Percentiles rank a stretch among this genome's conserved stretches.
These are phyloP conservation scores for Furcifer pardalis DNA, from an alignment of 2,797 vertebrate species.

Conservation along the genomic window DNA sequence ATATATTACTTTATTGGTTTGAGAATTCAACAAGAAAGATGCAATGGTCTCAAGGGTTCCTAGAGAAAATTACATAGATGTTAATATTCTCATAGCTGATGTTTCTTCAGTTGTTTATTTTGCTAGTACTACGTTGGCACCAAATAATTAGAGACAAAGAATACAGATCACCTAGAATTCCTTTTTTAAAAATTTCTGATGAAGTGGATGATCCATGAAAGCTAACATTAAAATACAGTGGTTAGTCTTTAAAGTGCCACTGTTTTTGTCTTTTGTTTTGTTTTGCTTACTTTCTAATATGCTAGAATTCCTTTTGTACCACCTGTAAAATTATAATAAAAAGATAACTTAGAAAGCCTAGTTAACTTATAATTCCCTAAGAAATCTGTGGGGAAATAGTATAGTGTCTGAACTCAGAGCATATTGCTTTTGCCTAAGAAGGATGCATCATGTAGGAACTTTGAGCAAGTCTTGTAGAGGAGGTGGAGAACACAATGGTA, in stretches of 20 bases:
- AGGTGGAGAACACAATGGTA: background rate
- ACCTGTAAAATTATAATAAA: background rate
- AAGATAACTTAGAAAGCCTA: background rate
- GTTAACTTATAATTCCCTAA: background rate
- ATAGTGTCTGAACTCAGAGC: background rate
- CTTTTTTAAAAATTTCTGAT: too few relatives aligned
- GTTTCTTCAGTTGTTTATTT: background rate
- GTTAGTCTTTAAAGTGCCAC: too few relatives aligned
- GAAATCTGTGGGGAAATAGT: background rate
- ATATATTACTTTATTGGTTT: slow-evolving; percentile 39
- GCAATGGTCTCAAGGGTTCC: slow-evolving; percentile 32
- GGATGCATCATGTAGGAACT: background rate
- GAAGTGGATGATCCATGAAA: too few relatives aligned
- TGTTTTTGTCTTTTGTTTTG: too few relatives aligned
- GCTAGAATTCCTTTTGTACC: too few relatives aligned
- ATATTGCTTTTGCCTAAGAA: background rate
- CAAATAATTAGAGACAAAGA: background rate
- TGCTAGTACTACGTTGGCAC: background rate
- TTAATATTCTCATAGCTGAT: background rate
- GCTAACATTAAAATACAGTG: too few relatives aligned
- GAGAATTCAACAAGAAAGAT: slow-evolving; percentile 40
- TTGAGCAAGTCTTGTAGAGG: background rate
- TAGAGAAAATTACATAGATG: slow-evolving; percentile 29
- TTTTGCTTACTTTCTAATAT: too few relatives aligned
- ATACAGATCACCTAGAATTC: too few relatives aligned